Base-by-base conservation (phyloP, 2,797 vertebrate species). In the Serranus cabrilla region DNA sequence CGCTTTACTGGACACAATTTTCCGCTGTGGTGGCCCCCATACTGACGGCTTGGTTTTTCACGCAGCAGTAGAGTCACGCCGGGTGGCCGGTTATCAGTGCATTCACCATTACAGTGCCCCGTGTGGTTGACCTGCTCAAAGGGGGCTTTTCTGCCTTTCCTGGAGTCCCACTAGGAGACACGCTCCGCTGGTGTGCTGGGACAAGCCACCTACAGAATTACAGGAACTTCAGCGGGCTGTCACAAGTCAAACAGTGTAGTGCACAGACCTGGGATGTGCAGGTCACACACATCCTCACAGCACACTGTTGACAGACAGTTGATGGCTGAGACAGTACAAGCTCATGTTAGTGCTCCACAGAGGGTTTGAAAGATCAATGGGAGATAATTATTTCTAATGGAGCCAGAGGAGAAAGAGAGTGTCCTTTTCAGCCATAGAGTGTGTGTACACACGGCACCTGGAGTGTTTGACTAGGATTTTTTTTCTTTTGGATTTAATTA, bases 1-100 rank as follows among this genome's bases (percentile, higher is more conserved):
- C 74, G 92, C 94, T 95, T 94, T 93, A 76, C 87, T 94, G 93
- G 92, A 93, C 89, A 91, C 94, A 94, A 95, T 95, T 95, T 95
- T 94, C 91, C 80, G 83, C 90, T 89, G 79, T 31, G 69, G 76
- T 92, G 89, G 86, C 74, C 78, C 50, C 86, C 75, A 68, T 81
- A 91, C 90, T 84, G 89, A 91, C 78, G 82, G 82, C 80, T 85
- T 81, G 89, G 85, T 85, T 90, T 79, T 91, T 87, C 80, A 90
- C 65, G 70, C 87, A 46, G 69, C 85, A 78, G 84, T 71, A 56
- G 76, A 91, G 79, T 82, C 89, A 52, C 80, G 75, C 76, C 46
- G 57, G 89, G 90, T 86, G 88, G 90, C 78, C 64, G 43, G 84
- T 92, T 92, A 92, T 92, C 90, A 81, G 87, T 76, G 86, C 87